Evolutionary conservation across 2,113 vertebrate species (phyloP).

Genomic region (Hymenochirus boettgeri): DNA sequence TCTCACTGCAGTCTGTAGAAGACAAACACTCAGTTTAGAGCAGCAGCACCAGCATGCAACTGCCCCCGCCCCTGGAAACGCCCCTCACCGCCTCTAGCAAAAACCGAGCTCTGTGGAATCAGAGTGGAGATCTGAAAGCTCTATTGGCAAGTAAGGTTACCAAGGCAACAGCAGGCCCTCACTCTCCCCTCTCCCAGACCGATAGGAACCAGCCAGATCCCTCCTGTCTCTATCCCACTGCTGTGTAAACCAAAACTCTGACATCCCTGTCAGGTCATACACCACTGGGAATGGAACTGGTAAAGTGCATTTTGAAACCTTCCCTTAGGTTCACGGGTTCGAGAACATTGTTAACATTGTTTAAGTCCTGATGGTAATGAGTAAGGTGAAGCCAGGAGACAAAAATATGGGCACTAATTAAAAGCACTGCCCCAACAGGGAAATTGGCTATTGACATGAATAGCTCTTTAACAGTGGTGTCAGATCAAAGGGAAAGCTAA

Average conservation of each 20-base stretch:
- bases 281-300: too few relatives aligned
- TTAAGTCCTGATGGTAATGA: too few relatives aligned
- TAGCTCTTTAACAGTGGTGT: too few relatives aligned
- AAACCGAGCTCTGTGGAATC: constrained; percentile 11
- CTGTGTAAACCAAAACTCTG: constrained; percentile 22
- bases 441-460: too few relatives aligned
- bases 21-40: neutral
- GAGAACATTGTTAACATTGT: too few relatives aligned
- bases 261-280: too few relatives aligned
- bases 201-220: constrained; percentile 17
- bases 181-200: neutral
- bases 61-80: neutral
- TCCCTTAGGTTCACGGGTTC: too few relatives aligned
- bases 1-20: constrained; percentile 6
- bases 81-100: constrained; percentile 9
- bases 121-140: constrained; percentile 2
- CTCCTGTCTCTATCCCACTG: constrained; percentile 15
- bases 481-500: too few relatives aligned
- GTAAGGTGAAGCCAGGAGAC: too few relatives aligned
- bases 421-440: too few relatives aligned
- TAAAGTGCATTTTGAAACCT: too few relatives aligned
- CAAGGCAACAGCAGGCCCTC: constrained; percentile 19
- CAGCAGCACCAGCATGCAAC: neutral
- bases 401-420: too few relatives aligned
- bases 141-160: constrained; percentile 20